Base-by-base conservation (phyloP, 2,797 vertebrate species). In the Cichlasoma orientale region DNA sequence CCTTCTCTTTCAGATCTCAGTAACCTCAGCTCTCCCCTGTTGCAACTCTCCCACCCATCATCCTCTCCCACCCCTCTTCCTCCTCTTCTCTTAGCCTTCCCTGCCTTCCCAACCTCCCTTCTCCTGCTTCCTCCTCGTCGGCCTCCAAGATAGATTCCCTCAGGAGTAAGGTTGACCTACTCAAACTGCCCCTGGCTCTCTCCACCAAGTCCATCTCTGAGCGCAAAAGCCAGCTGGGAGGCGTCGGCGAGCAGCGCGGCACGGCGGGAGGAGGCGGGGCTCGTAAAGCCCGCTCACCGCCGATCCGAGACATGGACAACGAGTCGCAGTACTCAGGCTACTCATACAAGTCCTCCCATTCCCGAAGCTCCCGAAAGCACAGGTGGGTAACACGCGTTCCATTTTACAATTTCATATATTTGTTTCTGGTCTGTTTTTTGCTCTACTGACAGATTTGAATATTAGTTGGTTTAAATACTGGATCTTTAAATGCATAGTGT, bases 101-200 rank as follows among this genome's bases (percentile, higher is more conserved):
- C 75, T 7, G 13, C 31, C 38, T 78, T 72, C 84, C 81, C 76
- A 0, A 0, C 75, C 83, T 89, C 69, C 84, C 83, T 83, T 91
- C 92, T 93, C 85, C 82, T 74, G 68, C 79, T 27, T 86, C 82
- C 91, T 75, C 83, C 88, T 73, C 82, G 13, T 82, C 93, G 85
- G 92, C 95, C 91, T 97, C 96, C 98, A 98, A 97, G 96, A 99
- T 99, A 98, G 97, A 99, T 97, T 97, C 98, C 96, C 96, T 99
- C 96, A 97, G 96, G 97, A 97, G 96, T 86, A 98, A 97, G 7
- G 98, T 99, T 90, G 97, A 99, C 90, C 96, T 99, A 92, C 93
- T 98, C 94, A 97, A 96, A 95, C 96, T 96, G 94, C 98, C 98
- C 33, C 90, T 99, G 85, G 94, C 97, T 84, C 96, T 98, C 80